Evolutionary conservation across 1,140 invertebrate genomes (phyloP).

Genomic region (Manduca sexta): DNA sequence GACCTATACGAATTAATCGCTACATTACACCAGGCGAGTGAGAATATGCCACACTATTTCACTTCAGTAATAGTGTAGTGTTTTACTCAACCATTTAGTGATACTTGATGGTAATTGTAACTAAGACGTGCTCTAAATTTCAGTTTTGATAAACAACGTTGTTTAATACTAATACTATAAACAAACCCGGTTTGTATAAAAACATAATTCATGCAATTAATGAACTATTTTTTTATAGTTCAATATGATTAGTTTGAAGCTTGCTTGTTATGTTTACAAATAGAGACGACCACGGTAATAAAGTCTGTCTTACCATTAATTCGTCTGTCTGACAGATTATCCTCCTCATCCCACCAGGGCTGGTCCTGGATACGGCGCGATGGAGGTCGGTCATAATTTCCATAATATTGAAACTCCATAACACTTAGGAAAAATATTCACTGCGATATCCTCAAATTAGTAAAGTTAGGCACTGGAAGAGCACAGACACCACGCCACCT

Average conservation of each 20-base stretch:
- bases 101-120: too few relatives aligned
- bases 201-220: too few relatives aligned
- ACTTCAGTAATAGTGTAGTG: conserved; percentile 1
- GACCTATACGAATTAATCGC: conserved; percentile 18
- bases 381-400: conserved; percentile 43
- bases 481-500: conserved; percentile 37
- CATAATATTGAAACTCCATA: conserved; percentile 65
- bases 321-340: conserved; percentile 55
- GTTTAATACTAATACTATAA: neutral
- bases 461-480: conserved; percentile 5
- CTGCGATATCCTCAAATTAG: conserved; percentile 2
- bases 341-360: conserved; percentile 64
- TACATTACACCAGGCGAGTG: too few relatives aligned
- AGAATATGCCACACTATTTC: too few relatives aligned
- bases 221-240: too few relatives aligned
- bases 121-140: too few relatives aligned
- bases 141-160: neutral
- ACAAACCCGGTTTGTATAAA: too few relatives aligned
- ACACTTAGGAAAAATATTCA: neutral
- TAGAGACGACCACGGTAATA: neutral
- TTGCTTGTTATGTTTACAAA: too few relatives aligned
- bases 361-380: conserved; percentile 41
- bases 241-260: too few relatives aligned
- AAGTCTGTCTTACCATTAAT: conserved; percentile 43
- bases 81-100: too few relatives aligned